Base-by-base conservation (phyloP, 1,140 invertebrate species). In the Caenorhabditis elegans region DNA sequence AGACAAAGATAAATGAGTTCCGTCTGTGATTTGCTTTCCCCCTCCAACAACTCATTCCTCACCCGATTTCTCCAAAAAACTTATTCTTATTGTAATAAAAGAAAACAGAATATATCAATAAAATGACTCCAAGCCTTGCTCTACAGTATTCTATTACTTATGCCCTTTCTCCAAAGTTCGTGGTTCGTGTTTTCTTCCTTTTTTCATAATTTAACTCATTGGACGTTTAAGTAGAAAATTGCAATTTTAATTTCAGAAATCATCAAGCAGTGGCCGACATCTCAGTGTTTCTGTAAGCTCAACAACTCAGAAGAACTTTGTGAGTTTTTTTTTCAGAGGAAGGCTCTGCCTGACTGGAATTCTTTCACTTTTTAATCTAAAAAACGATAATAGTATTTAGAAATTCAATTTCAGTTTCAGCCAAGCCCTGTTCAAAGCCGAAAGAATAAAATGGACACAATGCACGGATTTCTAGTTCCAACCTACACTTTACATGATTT, bases 401-500 rank as follows among this genome's bases (percentile, higher is more conserved):
- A 36, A 36, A 6, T 36, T 34, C 31, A n/a, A 3, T 55, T 28
- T 55, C 4, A n/a, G 31, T 70, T 70, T 22, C 60, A 43, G 60
- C 60, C 60, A 70, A 70, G 34, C 10, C 60, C 60, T 8, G n/a
- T 39, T 19, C 31, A 70, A 24, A n/a, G 28, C 15, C 36, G n/a
- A 43, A 70, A 31, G n/a, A 70, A n/a, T n/a, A n/a, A 39, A 43
- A 70, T 70, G 60, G 60, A 70, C 22, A 39, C 60, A 8, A 79
- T 79, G 78, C 55, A 79, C 34, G 36, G 34, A 70, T 53, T 79
- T 19, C 51, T 60, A 26, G 34, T 79, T 39, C 78, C 78, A 43
- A 43, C 34, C n/a, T 79, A 60, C 31, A 55, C 55, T 31, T 19
- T 79, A 11, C 78, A 79, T 26, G 78, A 79, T 70, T 79, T 79